Percentiles rank a stretch among this genome's conserved stretches.
Evolutionary conservation across 2,113 vertebrate genomes (phyloP).

Genomic region (Panurus biarmicus): DNA sequence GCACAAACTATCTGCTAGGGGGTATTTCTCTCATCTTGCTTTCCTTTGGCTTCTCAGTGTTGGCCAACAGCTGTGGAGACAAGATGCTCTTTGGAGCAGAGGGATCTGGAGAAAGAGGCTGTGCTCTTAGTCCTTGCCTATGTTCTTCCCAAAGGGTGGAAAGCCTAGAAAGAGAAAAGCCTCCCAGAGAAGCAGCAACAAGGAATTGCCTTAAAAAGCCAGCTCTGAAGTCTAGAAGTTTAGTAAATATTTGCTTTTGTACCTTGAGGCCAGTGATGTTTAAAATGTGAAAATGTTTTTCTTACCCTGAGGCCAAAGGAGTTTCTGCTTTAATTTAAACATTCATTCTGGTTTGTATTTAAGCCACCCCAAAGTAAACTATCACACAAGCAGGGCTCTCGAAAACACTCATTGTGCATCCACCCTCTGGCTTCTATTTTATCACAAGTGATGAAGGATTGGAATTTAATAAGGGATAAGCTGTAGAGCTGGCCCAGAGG

Average conservation of each 20-base stretch:
- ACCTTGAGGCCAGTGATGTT: background rate
- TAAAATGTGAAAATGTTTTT: constrained; percentile 23
- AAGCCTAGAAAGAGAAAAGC: background rate
- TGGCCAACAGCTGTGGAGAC: background rate
- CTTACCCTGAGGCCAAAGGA: background rate
- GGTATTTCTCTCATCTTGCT: background rate
- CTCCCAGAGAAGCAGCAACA: background rate
- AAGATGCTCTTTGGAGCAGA: background rate
- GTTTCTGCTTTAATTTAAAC: constrained; percentile 24
- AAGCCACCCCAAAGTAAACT: background rate
- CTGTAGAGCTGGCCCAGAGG: background rate
- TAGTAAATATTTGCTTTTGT: constrained; percentile 10
- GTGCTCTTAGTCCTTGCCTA: background rate
- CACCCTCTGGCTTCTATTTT: constrained; percentile 16
- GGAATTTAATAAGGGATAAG: constrained; percentile 16
- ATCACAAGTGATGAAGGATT: background rate
- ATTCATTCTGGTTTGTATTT: constrained; percentile 1
- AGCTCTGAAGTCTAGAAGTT: background rate
- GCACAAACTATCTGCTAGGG: background rate
- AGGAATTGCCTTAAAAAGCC: background rate
- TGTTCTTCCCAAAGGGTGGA: background rate
- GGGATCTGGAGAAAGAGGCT: background rate
- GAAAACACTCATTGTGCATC: background rate
- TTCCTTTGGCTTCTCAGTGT: background rate
- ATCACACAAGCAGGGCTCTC: background rate